Base-by-base conservation (phyloP, 2,888 invertebrate genomes). In the Drosophila planitibia region DNA sequence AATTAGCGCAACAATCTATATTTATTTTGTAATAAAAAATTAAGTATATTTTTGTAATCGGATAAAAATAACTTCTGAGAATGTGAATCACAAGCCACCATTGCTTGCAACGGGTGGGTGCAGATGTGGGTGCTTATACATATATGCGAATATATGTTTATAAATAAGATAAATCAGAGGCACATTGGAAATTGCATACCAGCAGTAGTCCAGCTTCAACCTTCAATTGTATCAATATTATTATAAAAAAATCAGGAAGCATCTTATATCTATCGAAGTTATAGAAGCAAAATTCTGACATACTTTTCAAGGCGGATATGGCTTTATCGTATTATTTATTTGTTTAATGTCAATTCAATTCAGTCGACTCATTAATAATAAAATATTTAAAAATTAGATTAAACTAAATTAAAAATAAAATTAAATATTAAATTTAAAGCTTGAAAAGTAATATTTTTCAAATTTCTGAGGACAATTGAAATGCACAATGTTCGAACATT, bases 21-120 rank as follows among this genome's bases (percentile, higher is more conserved):
- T 71, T 53, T 63, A 57, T 44, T 52, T 44, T 55, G 60, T 68
- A 54, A 69, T 69, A 30, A 33, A 54, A 70, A 61, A 28, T 37
- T 30, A 39, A 39, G 47, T 9, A 47, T 47, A 47, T 47, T 16
- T 47, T 47, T 47, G 47, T 25, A 47, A 47, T 25, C 2, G 47
- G 47, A 47, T 47, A 47, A 9, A 47, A 47, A 25, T 47, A 47
- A 47, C 25, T 25, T 47, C 47, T 16, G 25, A 47, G 47, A 9
- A 47, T 9, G 47, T 47, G 47, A 47, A 16, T 47, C 47, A 41
- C n/a, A n/a, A n/a, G 10, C 2, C n/a, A 1, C n/a, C 41, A 47
- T 16, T 4, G 47, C 25, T 16, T 47, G 25, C 47, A 47, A 25
- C 47, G 25, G 4, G 3, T 14, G 22, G 14, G 22, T 44, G 44